Percentiles rank a stretch among this genome's conserved stretches.
Conservation (phyloP, 1,140 invertebrate genomes). For the Ceratoteleas bidentatus region DNA sequence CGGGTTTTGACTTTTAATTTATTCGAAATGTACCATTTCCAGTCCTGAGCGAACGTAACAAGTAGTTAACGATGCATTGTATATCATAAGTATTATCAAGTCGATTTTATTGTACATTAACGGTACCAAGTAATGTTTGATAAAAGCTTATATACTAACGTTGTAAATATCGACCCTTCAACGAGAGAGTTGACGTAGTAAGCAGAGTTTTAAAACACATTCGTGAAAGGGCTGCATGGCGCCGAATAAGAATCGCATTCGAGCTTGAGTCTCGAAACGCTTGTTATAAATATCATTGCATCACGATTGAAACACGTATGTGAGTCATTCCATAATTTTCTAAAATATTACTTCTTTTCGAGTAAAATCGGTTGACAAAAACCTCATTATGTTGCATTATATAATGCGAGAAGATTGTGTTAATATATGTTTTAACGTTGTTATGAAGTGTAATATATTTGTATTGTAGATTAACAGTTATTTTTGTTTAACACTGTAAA, state of each 20-base stretch:
- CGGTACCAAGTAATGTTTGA: conserved; percentile 44
- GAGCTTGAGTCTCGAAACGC: conserved; percentile 13
- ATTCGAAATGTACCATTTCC: conserved; percentile 20
- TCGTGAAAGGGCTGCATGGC: conserved; percentile 45
- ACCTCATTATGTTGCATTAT: too few relatives aligned
- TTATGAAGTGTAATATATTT: too few relatives aligned
- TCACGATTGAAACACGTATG: conserved; percentile 5
- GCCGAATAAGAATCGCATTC: conserved; percentile 41
- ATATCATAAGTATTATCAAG: conserved; percentile 46
- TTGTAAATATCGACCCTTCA: conserved; percentile 27
- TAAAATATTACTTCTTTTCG: conserved; percentile 31
- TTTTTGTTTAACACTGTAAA: neutral
- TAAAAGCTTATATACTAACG: conserved; percentile 55
- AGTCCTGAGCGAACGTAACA: conserved; percentile 39
- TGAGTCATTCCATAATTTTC: conserved; percentile 50
- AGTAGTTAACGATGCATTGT: conserved; percentile 32
- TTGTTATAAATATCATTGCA: conserved; percentile 20
- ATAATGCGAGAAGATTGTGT: too few relatives aligned
- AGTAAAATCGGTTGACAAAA: neutral
- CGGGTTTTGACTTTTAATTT: neutral
- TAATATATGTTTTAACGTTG: too few relatives aligned
- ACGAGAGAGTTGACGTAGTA: conserved; percentile 25
- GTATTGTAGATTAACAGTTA: neutral
- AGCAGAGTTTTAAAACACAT: conserved; percentile 18
- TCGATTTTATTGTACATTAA: conserved; percentile 26